Evolutionary conservation across 2,888 invertebrate species (phyloP).

Genomic region (Lepidochrysops patricia): DNA sequence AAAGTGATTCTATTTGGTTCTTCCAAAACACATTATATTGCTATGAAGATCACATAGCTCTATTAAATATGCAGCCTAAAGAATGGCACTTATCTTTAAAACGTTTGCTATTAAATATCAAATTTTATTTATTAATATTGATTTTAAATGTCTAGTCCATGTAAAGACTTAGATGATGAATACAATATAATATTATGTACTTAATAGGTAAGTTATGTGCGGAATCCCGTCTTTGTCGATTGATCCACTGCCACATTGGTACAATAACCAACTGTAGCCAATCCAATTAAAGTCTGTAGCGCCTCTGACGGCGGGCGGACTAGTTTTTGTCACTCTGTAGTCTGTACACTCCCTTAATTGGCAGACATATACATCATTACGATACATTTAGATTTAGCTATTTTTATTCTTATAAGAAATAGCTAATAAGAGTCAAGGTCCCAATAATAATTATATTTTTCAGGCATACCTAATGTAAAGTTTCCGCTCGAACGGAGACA

Average conservation of each 20-base stretch:
- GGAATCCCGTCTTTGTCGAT: conserved; percentile 42
- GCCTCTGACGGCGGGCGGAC: conserved; percentile 53
- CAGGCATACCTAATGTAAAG: no score
- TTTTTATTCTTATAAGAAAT: conserved; percentile 17
- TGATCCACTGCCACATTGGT: conserved; percentile 37
- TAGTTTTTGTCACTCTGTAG: conserved; percentile 55
- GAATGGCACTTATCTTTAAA: no score
- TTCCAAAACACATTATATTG: no score
- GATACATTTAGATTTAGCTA: conserved; percentile 36
- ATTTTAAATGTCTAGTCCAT: no score
- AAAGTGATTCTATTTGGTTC: no score
- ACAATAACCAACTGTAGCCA: conserved; percentile 51
- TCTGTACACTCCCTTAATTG: conserved; percentile 52
- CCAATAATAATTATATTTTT: no score
- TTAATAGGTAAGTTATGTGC: conserved; percentile 18
- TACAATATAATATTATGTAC: neutral
- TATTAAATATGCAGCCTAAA: no score
- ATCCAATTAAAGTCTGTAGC: conserved; percentile 70
- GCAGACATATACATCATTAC: conserved; percentile 65
- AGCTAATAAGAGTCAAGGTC: no score
- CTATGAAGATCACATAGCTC: no score
- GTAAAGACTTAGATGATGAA: neutral
- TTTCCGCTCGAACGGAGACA: no score
- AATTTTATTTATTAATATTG: no score
- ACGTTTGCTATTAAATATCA: no score